Base-by-base conservation (phyloP, 2,113 vertebrate genomes). In the Caloenas nicobarica region DNA sequence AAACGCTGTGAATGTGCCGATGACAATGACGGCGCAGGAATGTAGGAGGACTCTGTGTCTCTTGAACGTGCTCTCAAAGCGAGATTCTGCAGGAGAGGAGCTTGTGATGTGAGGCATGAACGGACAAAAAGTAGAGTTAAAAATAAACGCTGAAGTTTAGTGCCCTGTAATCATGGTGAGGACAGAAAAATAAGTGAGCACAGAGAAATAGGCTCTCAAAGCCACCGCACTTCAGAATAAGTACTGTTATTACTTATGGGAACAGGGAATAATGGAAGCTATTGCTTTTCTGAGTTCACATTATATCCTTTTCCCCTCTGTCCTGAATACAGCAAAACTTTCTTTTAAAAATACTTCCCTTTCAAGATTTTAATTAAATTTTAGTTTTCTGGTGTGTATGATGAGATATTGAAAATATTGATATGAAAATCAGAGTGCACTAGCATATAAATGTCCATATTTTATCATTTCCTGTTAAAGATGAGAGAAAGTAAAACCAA, bases 221-320 rank as follows among this genome's bases (percentile, higher is more conserved):
- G 87, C 58, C 46, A 48, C 74, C 3, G 10, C 2, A 0, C 79
- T 94, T 94, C 88, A 93, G 89, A 87, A 56, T 90, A 93, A 95
- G 90, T 60, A 74, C 91, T 96, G 89, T 95, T 96, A 91, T 94
- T 96, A 95, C 95, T 95, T 97, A 65, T 58, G 78, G 91, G 93
- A 96, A 95, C 94, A 93, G 71, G 79, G 88, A 93, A 97, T 93
- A 97, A 93, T 96, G 91, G 79, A 86, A 90, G 82, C 92, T 96
- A 90, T 96, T 90, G 74, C 94, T 94, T 95, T 91, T 88, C 82
- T 80, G 66, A 88, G n/a, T 83, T 95, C 82, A 73, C 71, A 86
- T 91, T 76, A 77, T 88, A 70, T 93, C 71, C 74, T 96, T 86
- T 89, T 72, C 36, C 76, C 36, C 50, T 82, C 50, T 90, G 82